Evolutionary conservation across 1,140 invertebrate genomes (phyloP).

Genomic region (Platyscapa corneri): DNA sequence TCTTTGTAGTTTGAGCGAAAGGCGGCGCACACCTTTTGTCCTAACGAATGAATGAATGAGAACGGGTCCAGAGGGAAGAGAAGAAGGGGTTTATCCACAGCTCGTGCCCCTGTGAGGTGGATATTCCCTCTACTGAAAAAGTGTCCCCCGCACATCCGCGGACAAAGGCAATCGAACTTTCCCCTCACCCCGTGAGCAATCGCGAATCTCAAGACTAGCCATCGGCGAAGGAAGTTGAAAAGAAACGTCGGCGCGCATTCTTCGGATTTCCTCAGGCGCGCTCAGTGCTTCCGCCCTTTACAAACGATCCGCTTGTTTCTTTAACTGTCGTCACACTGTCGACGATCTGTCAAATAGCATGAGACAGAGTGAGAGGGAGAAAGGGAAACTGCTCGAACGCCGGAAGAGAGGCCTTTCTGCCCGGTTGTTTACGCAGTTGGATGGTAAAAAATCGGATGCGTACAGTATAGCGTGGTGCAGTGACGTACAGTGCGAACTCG

Average conservation of each 20-base stretch:
- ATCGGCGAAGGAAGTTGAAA: constrained; percentile 22
- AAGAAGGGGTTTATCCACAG: background rate
- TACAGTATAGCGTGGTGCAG: background rate
- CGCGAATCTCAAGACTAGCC: background rate
- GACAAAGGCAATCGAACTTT: constrained; percentile 46
- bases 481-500: background rate
- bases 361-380: background rate
- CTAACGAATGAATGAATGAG: constrained; percentile 35
- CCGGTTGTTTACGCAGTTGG: constrained; percentile 50
- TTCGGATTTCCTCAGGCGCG: constrained; percentile 44
- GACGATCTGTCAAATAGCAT: constrained; percentile 50
- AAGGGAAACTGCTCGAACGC: background rate
- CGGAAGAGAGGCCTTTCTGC: constrained; percentile 31
- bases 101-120: constrained; percentile 1
- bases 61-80: background rate
- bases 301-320: constrained; percentile 50
- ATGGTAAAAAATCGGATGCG: background rate
- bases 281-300: background rate
- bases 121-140: constrained; percentile 34
- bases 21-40: constrained; percentile 42
- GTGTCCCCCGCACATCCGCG: constrained; percentile 44
- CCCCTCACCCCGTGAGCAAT: background rate
- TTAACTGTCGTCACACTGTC: constrained; percentile 40
- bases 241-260: constrained; percentile 45
- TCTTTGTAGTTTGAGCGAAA: constrained; percentile 45